phyloP scores from a whole-genome alignment of 2,888 invertebrate genomes.

The Phyllotreta striolata region DNA sequence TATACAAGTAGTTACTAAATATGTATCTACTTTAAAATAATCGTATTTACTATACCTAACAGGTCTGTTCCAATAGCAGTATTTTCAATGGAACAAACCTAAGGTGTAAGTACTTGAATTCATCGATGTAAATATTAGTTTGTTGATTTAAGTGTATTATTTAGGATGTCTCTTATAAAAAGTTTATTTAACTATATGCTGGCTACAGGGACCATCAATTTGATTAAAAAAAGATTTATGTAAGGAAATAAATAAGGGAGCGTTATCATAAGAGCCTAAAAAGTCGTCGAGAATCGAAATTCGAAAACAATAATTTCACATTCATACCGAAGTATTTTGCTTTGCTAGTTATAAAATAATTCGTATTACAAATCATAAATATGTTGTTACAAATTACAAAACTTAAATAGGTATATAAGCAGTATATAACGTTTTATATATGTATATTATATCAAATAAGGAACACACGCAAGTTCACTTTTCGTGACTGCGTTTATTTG shows the following conservation, averaged over 20 bases:
- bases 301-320: constrained; percentile 14
- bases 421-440: neutral
- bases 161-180: constrained; percentile 1
- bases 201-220: constrained; percentile 41
- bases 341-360: constrained; percentile 15
- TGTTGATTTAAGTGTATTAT: constrained; percentile 6
- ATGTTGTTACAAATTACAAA: constrained; percentile 20
- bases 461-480: too few relatives aligned
- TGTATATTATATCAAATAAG: constrained; percentile 15
- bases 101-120: neutral
- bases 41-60: too few relatives aligned
- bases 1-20: too few relatives aligned
- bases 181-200: constrained; percentile 33
- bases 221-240: constrained; percentile 22
- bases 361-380: constrained; percentile 1
- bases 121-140: constrained; percentile 7
- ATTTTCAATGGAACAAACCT: constrained; percentile 3
- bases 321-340: constrained; percentile 35
- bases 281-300: constrained; percentile 7
- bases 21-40: too few relatives aligned
- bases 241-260: constrained; percentile 5
- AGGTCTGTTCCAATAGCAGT: neutral
- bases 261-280: constrained; percentile 2
- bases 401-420: constrained; percentile 32
- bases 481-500: too few relatives aligned